Conservation (phyloP, 2,113 vertebrate species). For the Coryphaenoides rupestris region DNA sequence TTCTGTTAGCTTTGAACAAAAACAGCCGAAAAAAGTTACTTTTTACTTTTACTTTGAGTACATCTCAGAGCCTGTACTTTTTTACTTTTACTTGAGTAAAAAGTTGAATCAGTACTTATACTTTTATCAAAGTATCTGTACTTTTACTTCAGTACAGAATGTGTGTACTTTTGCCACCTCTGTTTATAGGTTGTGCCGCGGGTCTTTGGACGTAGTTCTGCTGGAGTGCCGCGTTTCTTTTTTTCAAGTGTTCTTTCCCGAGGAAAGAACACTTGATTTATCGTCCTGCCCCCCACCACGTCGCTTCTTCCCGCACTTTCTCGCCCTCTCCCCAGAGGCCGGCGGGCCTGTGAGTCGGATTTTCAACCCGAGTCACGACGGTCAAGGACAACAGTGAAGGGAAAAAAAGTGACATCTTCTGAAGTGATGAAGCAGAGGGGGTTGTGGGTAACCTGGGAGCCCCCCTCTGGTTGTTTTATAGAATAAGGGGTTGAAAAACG, state of each 20-base stretch:
- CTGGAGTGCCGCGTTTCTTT: slow-evolving; percentile 30
- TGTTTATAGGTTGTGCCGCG: slow-evolving; percentile 68
- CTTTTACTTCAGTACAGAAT: too few relatives aligned
- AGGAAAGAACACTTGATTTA: slow-evolving; percentile 67
- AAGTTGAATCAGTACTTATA: too few relatives aligned
- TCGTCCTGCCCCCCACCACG: slow-evolving; percentile 40
- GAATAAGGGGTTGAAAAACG: slow-evolving; percentile 17
- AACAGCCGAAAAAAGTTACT: too few relatives aligned
- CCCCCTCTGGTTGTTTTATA: not conserved
- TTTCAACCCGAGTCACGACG: slow-evolving; percentile 30
- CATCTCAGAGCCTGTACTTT: too few relatives aligned
- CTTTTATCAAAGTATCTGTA: too few relatives aligned
- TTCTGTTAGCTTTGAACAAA: too few relatives aligned
- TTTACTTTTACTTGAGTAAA: too few relatives aligned
- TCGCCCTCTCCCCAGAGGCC: not conserved
- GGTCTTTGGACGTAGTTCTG: slow-evolving; percentile 34
- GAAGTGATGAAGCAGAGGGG: not conserved
- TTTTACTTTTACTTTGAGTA: too few relatives aligned
- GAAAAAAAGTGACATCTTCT: slow-evolving; percentile 3
- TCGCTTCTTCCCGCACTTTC: slow-evolving; percentile 32
- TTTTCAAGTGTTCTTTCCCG: too few relatives aligned
- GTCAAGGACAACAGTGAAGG: slow-evolving; percentile 22
- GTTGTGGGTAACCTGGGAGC: slow-evolving; percentile 11
- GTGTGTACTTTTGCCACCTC: too few relatives aligned
- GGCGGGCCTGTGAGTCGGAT: slow-evolving; percentile 42